phyloP scores from a whole-genome alignment of 2,113 vertebrate genomes.

The Pavo muticus region DNA sequence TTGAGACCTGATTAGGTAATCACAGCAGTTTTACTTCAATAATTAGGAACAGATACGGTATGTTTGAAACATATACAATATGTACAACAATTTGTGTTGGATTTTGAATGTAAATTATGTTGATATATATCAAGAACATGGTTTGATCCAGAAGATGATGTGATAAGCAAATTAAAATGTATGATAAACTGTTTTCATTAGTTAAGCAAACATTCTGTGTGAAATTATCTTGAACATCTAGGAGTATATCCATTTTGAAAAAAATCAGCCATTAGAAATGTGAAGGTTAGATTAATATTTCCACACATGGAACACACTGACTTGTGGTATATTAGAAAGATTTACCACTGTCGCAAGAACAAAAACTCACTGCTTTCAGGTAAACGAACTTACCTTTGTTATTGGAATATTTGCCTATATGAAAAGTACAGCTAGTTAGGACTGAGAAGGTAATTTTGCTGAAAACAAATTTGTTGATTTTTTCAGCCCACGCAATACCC shows the following conservation, averaged over 20 bases:
- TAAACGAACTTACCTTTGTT: background rate
- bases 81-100: fast-evolving
- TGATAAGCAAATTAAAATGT: background rate
- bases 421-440: background rate
- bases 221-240: background rate
- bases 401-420: background rate
- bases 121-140: background rate
- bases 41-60: background rate
- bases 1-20: background rate
- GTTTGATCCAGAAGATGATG: background rate
- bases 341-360: background rate
- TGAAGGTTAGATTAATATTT: background rate
- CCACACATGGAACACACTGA: background rate
- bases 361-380: background rate
- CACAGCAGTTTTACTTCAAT: background rate
- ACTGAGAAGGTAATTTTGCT: background rate
- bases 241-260: background rate
- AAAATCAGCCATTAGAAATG: background rate
- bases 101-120: background rate
- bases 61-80: background rate
- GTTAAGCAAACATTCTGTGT: background rate
- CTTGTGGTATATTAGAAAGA: background rate
- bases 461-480: background rate
- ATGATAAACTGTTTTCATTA: background rate
- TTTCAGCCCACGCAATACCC: background rate